These are phyloP conservation scores for Pangasianodon gigas DNA, from an alignment of 2,113 vertebrate species.

Conservation along the genomic window DNA sequence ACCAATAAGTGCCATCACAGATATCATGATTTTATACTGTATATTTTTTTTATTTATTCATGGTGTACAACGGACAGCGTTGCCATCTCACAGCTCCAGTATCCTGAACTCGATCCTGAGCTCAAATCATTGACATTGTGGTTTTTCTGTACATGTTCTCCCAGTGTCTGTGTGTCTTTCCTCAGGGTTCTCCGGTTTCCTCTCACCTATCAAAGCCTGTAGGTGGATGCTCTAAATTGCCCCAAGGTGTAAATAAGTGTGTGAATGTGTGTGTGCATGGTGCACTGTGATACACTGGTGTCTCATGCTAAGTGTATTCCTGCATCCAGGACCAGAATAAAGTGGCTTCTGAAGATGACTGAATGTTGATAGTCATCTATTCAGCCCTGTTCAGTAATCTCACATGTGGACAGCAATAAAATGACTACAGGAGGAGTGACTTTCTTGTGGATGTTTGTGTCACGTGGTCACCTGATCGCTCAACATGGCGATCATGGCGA, in stretches of 20 bases:
- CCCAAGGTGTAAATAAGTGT: background rate
- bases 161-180: background rate
- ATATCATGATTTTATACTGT: background rate
- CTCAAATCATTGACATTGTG: background rate
- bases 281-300: background rate
- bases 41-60: background rate
- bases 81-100: background rate
- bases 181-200: background rate
- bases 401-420: background rate
- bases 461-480: background rate
- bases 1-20: background rate
- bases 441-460: background rate
- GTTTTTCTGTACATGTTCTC: background rate
- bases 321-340: background rate
- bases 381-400: background rate
- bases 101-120: background rate
- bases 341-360: background rate
- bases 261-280: background rate
- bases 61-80: background rate
- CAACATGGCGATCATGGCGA: background rate
- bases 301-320: background rate
- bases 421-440: background rate
- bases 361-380: background rate
- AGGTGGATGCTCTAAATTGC: background rate
- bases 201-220: background rate